These are phyloP conservation scores for Catalaphyllia jardinei DNA, from an alignment of 64 coral and sea anemone genomes.

Conservation along the genomic window DNA sequence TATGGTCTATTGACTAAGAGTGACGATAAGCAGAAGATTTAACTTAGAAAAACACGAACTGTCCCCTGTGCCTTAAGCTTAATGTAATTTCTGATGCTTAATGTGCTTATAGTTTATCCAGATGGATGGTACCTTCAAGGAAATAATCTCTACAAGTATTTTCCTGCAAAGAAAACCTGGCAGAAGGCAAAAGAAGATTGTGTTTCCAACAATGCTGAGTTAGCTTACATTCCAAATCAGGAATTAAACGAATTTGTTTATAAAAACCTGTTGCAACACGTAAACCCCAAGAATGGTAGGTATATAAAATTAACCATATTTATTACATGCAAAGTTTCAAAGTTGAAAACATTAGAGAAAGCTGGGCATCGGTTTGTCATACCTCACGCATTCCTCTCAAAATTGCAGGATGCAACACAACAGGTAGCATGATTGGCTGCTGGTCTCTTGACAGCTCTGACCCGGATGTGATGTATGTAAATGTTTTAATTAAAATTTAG, in stretches of 20 bases:
- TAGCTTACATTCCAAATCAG: neutral
- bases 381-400: neutral
- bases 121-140: neutral
- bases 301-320: neutral
- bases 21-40: no score
- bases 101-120: neutral
- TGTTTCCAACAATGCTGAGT: neutral
- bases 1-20: no score
- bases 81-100: no score
- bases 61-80: no score
- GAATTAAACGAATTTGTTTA: neutral
- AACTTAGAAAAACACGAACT: no score
- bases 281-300: neutral
- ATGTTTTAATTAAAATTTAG: neutral
- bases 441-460: neutral
- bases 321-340: no score
- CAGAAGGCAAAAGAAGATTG: neutral
- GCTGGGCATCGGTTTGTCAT: no score
- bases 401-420: neutral
- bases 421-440: neutral
- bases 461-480: neutral
- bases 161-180: neutral
- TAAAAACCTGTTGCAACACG: neutral
- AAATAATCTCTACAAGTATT: neutral
- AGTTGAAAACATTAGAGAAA: no score